phyloP scores from a whole-genome alignment of 1,140 invertebrate genomes.

The Vollenhovia emeryi region DNA sequence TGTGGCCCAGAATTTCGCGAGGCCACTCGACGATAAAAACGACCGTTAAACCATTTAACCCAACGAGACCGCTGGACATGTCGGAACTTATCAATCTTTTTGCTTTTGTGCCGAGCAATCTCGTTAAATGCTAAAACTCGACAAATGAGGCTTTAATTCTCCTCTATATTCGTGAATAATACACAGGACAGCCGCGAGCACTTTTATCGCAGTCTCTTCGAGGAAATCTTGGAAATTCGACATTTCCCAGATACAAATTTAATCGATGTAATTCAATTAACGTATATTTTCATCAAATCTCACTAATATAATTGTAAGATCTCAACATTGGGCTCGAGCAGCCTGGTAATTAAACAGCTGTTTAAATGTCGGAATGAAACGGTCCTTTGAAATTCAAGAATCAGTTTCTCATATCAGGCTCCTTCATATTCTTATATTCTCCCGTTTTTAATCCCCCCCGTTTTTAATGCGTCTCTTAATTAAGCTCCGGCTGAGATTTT shows the following conservation, averaged over 20 bases:
- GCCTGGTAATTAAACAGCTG: not conserved
- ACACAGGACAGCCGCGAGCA: no score
- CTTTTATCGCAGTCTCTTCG: not conserved
- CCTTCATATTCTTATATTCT: not conserved
- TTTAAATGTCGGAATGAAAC: not conserved
- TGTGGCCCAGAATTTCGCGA: conserved; percentile 27
- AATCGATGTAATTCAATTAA: not conserved
- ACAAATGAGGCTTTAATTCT: conserved; percentile 11
- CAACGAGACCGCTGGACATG: not conserved
- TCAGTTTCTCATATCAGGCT: not conserved
- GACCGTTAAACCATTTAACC: conserved; percentile 34
- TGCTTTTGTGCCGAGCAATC: not conserved
- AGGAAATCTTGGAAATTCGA: not conserved
- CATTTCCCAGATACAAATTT: not conserved
- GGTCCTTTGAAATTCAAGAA: not conserved
- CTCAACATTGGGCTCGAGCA: not conserved
- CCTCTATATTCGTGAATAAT: conserved; percentile 9
- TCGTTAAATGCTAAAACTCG: conserved; percentile 17
- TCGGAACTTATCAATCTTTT: conserved; percentile 43
- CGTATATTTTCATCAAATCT: not conserved
- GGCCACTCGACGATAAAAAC: conserved; percentile 28
- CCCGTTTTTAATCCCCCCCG: not conserved
- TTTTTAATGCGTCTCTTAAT: conserved; percentile 27
- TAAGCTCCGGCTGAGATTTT: conserved; percentile 4
- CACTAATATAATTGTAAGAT: not conserved